A percentile compares a stretch with the other conserved stretches of the same genome.
phyloP scores from a whole-genome alignment of 2,113 vertebrate species.

The Gobiocypris rarus region DNA sequence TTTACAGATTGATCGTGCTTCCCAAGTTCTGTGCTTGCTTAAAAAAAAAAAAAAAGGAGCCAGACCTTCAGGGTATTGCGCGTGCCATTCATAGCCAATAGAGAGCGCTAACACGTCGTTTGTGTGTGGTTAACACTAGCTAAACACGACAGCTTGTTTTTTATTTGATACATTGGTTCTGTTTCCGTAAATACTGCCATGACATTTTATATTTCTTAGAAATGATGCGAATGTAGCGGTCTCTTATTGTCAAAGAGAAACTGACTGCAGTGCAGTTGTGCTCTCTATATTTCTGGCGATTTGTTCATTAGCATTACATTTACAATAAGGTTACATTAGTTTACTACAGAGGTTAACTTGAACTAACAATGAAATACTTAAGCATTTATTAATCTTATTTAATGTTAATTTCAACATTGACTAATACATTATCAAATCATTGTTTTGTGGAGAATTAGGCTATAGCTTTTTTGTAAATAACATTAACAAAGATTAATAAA shows the following conservation, averaged over 20 bases:
- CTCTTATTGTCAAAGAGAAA: background rate
- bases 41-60: too few species aligned
- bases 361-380: too few species aligned
- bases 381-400: too few species aligned
- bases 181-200: background rate
- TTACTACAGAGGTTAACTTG: too few species aligned
- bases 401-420: too few species aligned
- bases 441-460: too few species aligned
- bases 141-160: background rate
- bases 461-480: too few species aligned
- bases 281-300: background rate
- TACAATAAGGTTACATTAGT: too few species aligned
- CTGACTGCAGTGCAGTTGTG: background rate
- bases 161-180: background rate
- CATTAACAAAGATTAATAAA: too few species aligned
- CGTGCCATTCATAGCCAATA: slow-evolving; percentile 56
- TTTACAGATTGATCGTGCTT: background rate
- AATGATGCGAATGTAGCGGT: background rate
- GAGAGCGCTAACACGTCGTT: slow-evolving; percentile 53
- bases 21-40: background rate
- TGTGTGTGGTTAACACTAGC: background rate
- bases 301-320: background rate
- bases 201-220: background rate
- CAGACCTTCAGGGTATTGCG: background rate
- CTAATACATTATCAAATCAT: too few species aligned